Base-by-base conservation (phyloP, 2,888 invertebrate species). In the Callosobruchus maculatus region DNA sequence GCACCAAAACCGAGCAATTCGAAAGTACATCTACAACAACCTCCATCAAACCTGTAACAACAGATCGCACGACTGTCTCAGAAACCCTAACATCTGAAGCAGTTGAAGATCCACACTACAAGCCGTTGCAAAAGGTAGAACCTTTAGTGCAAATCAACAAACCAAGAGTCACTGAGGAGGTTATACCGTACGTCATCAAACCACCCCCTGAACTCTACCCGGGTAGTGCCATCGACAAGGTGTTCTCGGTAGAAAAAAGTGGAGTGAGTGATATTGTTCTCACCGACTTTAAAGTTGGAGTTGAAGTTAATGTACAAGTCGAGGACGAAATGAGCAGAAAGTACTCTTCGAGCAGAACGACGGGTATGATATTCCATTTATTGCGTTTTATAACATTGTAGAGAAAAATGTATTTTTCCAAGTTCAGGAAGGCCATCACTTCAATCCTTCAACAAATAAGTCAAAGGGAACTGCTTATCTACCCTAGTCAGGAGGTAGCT, bases 311-410 rank as follows among this genome's bases (percentile, higher is more conserved):
- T 81, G 83, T 83, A 73, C 85, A 83, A 80, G 80, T 82, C 73
- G 82, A 78, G 73, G 83, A 84, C 77, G 85, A 85, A 80, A 86
- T 85, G 83, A 82, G 85, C 75, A 81, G 82, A 80, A 84, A 82
- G 76, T 84, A 83, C 68, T 79, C 80, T 67, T 78, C 82, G 20
- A 71, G 71, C 21, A 9, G 68, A 18, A 49, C 49, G 7, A 49
- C 49, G 49, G 49, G 49, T 70, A 81, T 49, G 49, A 13, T 49
- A 18, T 49, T 49, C 13, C 13, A 26, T 49, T 49, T 49, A 49
- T 13, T 49, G 1, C 1, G 4, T 49, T 49, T 3, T 49, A 18
- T 1, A 49, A 49, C 4, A 49, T 18, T 49, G 13, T 49, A 18
- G 49, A 13, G 49, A 49, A 49, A 49, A 13, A 49, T 49, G 49